A percentile compares a stretch with the other conserved stretches of the same genome.
Evolutionary conservation across 2,797 vertebrate species (phyloP).

Genomic region (Cyclopterus lumpus): DNA sequence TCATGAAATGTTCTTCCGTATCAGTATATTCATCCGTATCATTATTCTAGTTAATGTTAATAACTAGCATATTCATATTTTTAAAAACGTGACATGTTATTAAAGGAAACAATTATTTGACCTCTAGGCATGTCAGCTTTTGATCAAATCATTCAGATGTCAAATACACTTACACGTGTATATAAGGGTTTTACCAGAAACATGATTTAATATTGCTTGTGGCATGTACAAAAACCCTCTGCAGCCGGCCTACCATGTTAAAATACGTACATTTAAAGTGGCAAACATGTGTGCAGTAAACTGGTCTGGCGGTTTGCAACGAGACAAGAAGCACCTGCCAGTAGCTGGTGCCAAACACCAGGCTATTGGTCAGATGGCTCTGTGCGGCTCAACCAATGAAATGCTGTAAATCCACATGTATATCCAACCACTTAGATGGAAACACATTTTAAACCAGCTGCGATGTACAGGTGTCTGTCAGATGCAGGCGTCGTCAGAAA

Average conservation of each 20-base stretch:
- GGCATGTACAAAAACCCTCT: background rate
- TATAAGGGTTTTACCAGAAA: background rate
- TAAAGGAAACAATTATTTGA: background rate
- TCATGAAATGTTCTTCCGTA: background rate
- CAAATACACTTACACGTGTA: background rate
- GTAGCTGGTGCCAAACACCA: conserved; percentile 27
- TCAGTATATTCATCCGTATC: no score
- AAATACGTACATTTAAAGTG: background rate
- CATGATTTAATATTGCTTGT: background rate
- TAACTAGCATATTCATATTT: background rate
- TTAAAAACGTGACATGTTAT: background rate
- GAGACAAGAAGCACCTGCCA: conserved; percentile 4
- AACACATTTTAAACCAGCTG: conserved; percentile 2
- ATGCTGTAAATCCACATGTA: background rate
- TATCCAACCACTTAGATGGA: background rate
- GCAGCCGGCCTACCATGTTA: background rate
- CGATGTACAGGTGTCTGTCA: background rate
- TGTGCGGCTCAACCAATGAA: conserved; percentile 8
- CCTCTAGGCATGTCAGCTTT: background rate
- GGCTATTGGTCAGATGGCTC: conserved; percentile 26
- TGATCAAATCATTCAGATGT: background rate
- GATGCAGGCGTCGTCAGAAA: background rate
- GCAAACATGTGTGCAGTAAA: conserved; percentile 1
- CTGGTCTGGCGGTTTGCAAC: background rate
- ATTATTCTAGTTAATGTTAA: no score